A percentile compares a stretch with the other conserved stretches of the same genome.
These are phyloP conservation scores for Melinopterus prodromus DNA, from an alignment of 2,888 invertebrate genomes.

Conservation along the genomic window DNA sequence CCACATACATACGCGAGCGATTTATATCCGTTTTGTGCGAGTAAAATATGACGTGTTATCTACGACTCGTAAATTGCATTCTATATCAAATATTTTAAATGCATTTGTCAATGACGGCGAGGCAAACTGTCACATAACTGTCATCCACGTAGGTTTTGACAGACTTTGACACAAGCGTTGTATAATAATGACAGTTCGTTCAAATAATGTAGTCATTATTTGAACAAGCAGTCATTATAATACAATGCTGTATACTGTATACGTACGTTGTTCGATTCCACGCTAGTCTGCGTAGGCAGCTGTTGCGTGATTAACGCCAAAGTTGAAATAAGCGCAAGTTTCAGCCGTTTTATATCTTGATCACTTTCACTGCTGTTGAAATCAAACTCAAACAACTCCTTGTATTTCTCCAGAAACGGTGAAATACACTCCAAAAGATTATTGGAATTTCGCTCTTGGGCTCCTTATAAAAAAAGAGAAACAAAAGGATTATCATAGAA, in stretches of 20 bases:
- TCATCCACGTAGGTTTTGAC: too few species aligned
- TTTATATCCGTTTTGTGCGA: too few species aligned
- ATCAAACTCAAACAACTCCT: slow-evolving; percentile 54
- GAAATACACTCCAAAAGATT: slow-evolving; percentile 43
- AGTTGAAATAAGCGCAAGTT: slow-evolving; percentile 50
- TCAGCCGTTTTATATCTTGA: slow-evolving; percentile 54
- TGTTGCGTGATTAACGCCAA: slow-evolving; percentile 48
- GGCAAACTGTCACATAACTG: too few species aligned
- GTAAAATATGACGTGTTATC: too few species aligned
- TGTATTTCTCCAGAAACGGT: slow-evolving; percentile 51
- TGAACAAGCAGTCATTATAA: too few species aligned
- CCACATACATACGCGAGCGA: too few species aligned
- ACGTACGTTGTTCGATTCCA: slow-evolving; percentile 48
- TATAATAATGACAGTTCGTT: too few species aligned
- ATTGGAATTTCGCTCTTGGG: slow-evolving; percentile 38
- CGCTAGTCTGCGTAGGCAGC: slow-evolving; percentile 46
- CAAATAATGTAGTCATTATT: too few species aligned
- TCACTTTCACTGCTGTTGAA: slow-evolving; percentile 54
- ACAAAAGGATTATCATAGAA: slow-evolving; percentile 4
- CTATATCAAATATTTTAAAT: too few species aligned
- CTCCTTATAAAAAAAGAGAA: slow-evolving; percentile 41
- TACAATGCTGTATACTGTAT: slow-evolving; percentile 26
- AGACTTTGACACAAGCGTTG: too few species aligned
- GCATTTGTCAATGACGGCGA: too few species aligned
- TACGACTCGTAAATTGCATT: too few species aligned